A percentile compares a stretch with the other conserved stretches of the same genome.
Evolutionary conservation across 37 sponge, comb jelly and placozoan species (phyloP).

Genomic region (Theonella swinhoei): DNA sequence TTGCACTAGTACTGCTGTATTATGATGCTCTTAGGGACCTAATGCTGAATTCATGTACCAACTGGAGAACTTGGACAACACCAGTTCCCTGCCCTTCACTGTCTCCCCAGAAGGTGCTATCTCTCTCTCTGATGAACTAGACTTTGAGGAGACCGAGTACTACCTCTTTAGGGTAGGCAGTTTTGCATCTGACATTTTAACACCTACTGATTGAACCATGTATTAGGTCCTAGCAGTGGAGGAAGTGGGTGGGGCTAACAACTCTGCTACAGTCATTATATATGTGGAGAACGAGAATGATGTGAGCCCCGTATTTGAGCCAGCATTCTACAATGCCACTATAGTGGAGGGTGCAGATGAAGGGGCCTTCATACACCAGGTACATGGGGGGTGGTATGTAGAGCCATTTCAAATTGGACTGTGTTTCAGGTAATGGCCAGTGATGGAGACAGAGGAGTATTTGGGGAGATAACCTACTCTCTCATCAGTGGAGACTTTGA

Average conservation of each 20-base stretch:
- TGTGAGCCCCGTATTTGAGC: neutral
- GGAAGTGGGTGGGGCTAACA: neutral
- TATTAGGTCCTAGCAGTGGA: neutral
- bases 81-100: constrained; percentile 29
- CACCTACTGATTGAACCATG: neutral
- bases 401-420: too few relatives aligned
- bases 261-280: neutral
- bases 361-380: neutral
- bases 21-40: constrained; percentile 14
- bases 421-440: constrained; percentile 14
- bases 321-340: neutral
- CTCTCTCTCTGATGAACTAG: neutral
- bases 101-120: neutral
- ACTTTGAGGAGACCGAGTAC: neutral
- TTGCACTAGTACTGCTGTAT: too few relatives aligned
- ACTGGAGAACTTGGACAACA: constrained; percentile 28
- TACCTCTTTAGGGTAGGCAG: neutral
- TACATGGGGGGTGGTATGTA: too few relatives aligned
- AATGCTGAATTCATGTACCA: constrained; percentile 42
- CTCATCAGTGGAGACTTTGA: neutral
- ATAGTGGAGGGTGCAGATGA: neutral
- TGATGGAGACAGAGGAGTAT: constrained; percentile 21
- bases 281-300: neutral
- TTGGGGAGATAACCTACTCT: constrained; percentile 21
- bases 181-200: neutral